Evolutionary conservation across 1,140 invertebrate genomes (phyloP).

Genomic region (Zaprionus davidi): DNA sequence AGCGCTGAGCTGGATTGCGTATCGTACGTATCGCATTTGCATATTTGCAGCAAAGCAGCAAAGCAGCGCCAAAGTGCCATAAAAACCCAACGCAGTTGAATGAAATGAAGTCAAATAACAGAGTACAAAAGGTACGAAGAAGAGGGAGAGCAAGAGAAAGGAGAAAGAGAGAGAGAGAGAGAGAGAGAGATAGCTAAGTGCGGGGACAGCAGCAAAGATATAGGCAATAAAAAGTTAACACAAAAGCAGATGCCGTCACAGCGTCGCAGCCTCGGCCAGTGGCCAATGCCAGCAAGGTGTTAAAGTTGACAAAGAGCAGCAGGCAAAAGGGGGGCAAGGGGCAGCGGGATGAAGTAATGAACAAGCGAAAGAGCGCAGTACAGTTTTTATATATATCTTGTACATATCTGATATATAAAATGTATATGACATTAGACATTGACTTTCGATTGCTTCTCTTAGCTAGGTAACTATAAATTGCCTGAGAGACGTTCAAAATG

Average conservation of each 20-base stretch:
- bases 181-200: neutral
- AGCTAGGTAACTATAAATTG: too few relatives aligned
- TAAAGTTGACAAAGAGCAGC: neutral
- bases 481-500: too few relatives aligned
- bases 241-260: slow-evolving; percentile 50
- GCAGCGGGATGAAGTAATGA: neutral
- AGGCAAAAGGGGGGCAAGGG: neutral
- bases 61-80: slow-evolving; percentile 62
- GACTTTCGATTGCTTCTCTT: too few relatives aligned
- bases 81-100: slow-evolving; percentile 62
- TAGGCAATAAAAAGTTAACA: slow-evolving; percentile 75
- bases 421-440: too few relatives aligned
- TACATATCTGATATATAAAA: too few relatives aligned
- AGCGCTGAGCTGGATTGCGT: slow-evolving; percentile 16
- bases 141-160: neutral
- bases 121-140: slow-evolving; percentile 35
- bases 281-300: neutral
- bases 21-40: slow-evolving; percentile 55
- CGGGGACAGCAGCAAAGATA: slow-evolving; percentile 42
- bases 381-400: too few relatives aligned
- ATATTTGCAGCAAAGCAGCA: slow-evolving; percentile 69
- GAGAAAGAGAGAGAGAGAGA: slow-evolving; percentile 4
- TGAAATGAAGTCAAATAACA: slow-evolving; percentile 69
- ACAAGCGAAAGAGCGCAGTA: neutral
- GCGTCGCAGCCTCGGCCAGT: slow-evolving; percentile 14